Evolutionary conservation across 1,140 invertebrate genomes (phyloP), one percentile per base, ranked within the genome.

Genomic region (Oryzaephilus surinamensis): DNA sequence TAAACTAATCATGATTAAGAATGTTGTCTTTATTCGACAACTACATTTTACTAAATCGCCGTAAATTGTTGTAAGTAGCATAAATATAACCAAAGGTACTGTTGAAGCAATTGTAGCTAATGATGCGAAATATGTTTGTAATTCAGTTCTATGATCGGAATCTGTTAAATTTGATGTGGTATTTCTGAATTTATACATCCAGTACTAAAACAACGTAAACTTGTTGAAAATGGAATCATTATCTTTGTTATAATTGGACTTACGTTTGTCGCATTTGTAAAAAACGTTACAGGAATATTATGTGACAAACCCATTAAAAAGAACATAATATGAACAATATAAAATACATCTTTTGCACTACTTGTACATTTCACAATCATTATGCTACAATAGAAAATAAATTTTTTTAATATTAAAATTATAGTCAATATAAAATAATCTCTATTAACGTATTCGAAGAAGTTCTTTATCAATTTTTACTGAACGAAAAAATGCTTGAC

Each of bases 141-240:
- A 21, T 2, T 24, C 24, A n/a, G 35, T 37, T 17, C 16, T 28
- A 28, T 37, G 27, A 6, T 12, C 35, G 13, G 7, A 14, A 11
- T 28, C 11, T 18, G 17, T 37, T 5, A 17, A 15, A 19, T 28
- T 28, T n/a, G 24, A 18, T 8, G 3, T 18, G 8, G 26, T 26
- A 26, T 37, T 26, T 2, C 35, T 23, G 16, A 37, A 37, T 29
- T 37, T 37, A 17, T 18, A 37, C 35, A 37, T 37, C 35, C 35
- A 37, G 15, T 37, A 37, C 35, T 37, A n/a, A 4, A 26, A 26
- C n/a, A n/a, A n/a, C n/a, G n/a, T n/a, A n/a, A n/a, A n/a, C n/a
- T n/a, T n/a, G n/a, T n/a, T n/a, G n/a, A n/a, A 11, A 12, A 34
- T 13, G 8, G 24, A 34, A 32, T 12, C 4, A 32, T 16, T n/a